Evolutionary conservation across 2,113 vertebrate species (phyloP).

Genomic region (Rhegmatorhina hoffmannsi): DNA sequence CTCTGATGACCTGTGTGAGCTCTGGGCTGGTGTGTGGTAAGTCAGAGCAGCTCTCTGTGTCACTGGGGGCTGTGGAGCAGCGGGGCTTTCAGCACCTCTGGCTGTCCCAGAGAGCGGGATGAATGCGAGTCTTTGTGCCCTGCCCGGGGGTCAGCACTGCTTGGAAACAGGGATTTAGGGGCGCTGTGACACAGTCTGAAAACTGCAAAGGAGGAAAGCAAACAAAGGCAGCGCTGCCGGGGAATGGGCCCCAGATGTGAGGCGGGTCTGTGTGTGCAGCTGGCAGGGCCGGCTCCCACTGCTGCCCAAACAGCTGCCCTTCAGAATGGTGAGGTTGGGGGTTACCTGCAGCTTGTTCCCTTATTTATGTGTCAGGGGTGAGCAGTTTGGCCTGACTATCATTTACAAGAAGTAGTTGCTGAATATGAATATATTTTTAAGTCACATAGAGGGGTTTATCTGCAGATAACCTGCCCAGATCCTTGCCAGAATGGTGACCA

Average conservation of each 20-base stretch:
- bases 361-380: neutral
- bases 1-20: neutral
- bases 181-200: constrained; percentile 32
- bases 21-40: neutral
- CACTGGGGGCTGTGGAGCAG: neutral
- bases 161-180: constrained; percentile 51
- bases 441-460: neutral
- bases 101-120: neutral
- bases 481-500: neutral
- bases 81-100: neutral
- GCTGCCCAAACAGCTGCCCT: constrained; percentile 43
- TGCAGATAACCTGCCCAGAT: neutral
- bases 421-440: neutral
- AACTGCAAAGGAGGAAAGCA: constrained; percentile 49
- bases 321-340: constrained; percentile 23
- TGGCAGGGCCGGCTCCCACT: constrained; percentile 33
- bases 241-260: constrained; percentile 47
- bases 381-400: neutral
- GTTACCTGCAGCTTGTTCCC: neutral
- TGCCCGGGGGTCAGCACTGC: constrained; percentile 37
- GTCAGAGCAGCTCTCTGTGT: neutral
- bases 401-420: neutral
- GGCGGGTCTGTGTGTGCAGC: constrained; percentile 45
- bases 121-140: neutral
- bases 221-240: constrained; percentile 29